Evolutionary conservation across 2,888 invertebrate species (phyloP).

Genomic region (Hemistola chrysoprasaria): DNA sequence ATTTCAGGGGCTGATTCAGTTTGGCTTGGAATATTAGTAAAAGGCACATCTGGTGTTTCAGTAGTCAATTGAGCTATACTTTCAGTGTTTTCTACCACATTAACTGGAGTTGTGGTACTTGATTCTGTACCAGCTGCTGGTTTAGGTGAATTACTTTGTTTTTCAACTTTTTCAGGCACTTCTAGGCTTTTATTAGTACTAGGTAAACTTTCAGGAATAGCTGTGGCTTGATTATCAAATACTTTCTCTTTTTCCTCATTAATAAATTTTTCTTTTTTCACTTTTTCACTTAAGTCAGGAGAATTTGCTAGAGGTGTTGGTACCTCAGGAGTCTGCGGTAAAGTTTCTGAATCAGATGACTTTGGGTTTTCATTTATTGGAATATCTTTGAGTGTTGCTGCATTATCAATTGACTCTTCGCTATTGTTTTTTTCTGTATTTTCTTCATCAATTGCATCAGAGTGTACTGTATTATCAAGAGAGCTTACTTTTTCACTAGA

Average conservation of each 20-base stretch:
- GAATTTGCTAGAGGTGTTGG: conserved; percentile 2
- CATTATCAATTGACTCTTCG: background rate
- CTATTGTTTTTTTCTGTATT: conserved; percentile 6
- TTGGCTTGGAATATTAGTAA: conserved; percentile 12
- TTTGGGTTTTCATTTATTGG: conserved; percentile 6
- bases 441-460: conserved; percentile 3
- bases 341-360: background rate
- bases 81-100: conserved; percentile 5
- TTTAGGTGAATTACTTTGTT: conserved; percentile 35
- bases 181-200: conserved; percentile 35
- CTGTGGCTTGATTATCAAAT: conserved; percentile 6
- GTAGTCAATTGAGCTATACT: conserved; percentile 4
- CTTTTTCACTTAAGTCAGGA: conserved; percentile 7
- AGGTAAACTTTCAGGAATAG: conserved; percentile 27
- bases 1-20: background rate
- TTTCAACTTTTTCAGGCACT: conserved; percentile 43
- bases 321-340: background rate
- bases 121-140: conserved; percentile 42
- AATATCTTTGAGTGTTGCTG: background rate
- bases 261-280: conserved; percentile 13
- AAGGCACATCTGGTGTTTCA: conserved; percentile 9
- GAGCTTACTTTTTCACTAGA: conserved; percentile 3
- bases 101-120: conserved; percentile 33
- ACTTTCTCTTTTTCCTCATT: conserved; percentile 9
- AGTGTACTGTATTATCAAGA: conserved; percentile 3